Base-by-base conservation (phyloP, 2,113 vertebrate genomes). In the Cephalopterus ornatus region DNA sequence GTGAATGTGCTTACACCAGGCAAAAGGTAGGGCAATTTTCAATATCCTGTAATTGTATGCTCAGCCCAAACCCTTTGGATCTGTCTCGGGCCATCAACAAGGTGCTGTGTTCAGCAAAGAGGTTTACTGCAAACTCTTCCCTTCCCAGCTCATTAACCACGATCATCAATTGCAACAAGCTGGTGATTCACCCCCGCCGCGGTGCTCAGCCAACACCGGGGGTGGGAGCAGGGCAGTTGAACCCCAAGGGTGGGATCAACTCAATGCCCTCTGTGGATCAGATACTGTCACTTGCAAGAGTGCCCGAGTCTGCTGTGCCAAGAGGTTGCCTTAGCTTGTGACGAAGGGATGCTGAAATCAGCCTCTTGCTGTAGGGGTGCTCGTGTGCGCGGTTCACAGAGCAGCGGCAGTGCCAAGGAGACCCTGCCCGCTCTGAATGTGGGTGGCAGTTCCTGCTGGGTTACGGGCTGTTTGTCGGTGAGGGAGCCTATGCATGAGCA, bases 181-280 rank as follows among this genome's bases (percentile, higher is more conserved):
- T 3, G 26, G 42, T 53, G 77, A 39, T 46, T 83, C 46, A 46
- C 26, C 8, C 6, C 20, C 16, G 3, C 32, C 5, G 5, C 5
- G 62, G 8, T 4, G 35, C 30, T 55, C 20, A 15, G 35, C 52
- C 77, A 79, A 39, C 89, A 65, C 12, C 7, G 9, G 12, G 28
- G 39, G 49, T 9, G 62, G 28, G 62, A 85, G 55, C 53, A 19
- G 22, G 50, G 63, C 14, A 61, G 23, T 2, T 15, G 4, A 15
- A 10, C 5, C 20, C 12, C 19, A 1, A 22, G 30, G 28, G 28
- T 42, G 3, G 1, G 27, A 37, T 58, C 4, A 20, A 18, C 41
- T 50, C 0, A 1, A 11, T 53, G 78, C 28, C 46, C 21, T 53
- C 0, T 32, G 18, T 10, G 46, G 28, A 21, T 85, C 44, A 17